Evolutionary conservation across 2,113 vertebrate genomes (phyloP).

Genomic region (Sus scrofa): T2T-Sscrofa CM000828.6:64203501-64204000

Average conservation of each 20-base stretch:
- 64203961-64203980: background rate
- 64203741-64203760: background rate
- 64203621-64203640: accelerated
- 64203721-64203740: accelerated
- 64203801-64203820: accelerated
- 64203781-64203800: background rate
- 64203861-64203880: background rate
- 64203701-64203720: accelerated
- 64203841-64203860: accelerated
- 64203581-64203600: accelerated
- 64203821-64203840: background rate
- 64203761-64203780: no score
- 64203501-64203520: accelerated
- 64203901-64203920: background rate
- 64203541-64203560: background rate
- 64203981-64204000: background rate
- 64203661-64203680: accelerated
- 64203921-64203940: accelerated
- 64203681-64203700: accelerated
- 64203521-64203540: accelerated
- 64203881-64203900: background rate
- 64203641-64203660: accelerated
- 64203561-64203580: accelerated
- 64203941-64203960: background rate
- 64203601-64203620: accelerated